A percentile compares a stretch with the other conserved stretches of the same genome.
Conservation (phyloP, 2,113 vertebrate species). For the Grammomys surdaster region DNA sequence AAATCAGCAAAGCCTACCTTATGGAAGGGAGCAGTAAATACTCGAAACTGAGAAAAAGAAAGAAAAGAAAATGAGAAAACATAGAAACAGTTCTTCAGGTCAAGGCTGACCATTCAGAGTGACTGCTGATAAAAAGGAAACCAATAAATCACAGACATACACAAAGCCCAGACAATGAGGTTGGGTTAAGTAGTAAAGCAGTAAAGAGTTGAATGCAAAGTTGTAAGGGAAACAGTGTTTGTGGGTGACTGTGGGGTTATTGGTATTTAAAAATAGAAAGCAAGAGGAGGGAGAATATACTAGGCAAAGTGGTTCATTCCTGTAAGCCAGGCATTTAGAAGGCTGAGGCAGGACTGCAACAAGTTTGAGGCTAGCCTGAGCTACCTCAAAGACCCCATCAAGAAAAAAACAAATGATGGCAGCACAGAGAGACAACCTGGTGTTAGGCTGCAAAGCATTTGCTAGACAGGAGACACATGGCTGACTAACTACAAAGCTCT, state of each 20-base stretch:
- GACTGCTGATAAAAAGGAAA: slow-evolving; percentile 57
- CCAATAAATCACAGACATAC: slow-evolving; percentile 49
- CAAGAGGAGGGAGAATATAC: slow-evolving; percentile 12
- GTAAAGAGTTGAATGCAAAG: neutral
- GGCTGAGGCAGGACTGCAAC: neutral
- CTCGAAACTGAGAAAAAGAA: slow-evolving; percentile 91
- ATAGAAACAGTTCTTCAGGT: slow-evolving; percentile 70
- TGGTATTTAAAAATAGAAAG: slow-evolving; percentile 21
- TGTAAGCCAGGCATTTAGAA: neutral
- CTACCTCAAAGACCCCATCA: neutral
- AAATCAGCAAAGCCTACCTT: slow-evolving; percentile 99
- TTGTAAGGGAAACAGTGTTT: slow-evolving; percentile 8
- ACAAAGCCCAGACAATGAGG: slow-evolving; percentile 2
- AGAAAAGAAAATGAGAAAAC: slow-evolving; percentile 60
- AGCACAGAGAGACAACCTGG: neutral
- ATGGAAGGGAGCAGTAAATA: slow-evolving; percentile 98
- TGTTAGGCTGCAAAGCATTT: neutral
- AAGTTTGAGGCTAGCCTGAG: neutral
- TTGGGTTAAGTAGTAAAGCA: neutral
- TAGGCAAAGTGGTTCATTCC: neutral
- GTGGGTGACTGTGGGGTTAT: neutral
- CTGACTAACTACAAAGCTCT: slow-evolving; percentile 46
- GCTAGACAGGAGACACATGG: neutral
- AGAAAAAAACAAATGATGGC: neutral
- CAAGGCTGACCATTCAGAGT: neutral